Evolutionary conservation across 2,797 vertebrate genomes (phyloP), one percentile per base, ranked within the genome.

Genomic region (Microctenopoma steveboyesi): DNA sequence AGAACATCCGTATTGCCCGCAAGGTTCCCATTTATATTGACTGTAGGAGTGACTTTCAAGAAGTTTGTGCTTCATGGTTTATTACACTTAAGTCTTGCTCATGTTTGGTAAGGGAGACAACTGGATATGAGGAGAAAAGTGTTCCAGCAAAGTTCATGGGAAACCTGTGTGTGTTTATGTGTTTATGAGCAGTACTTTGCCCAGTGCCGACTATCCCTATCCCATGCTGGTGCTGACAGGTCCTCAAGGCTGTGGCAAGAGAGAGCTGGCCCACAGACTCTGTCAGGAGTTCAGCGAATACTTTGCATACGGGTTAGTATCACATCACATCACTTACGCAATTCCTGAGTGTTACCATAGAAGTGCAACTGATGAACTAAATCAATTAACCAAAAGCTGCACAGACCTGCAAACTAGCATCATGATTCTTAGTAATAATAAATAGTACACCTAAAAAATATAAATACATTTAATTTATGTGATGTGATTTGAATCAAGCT

Each of bases 201-300:
- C 94, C 0, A 89, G 74, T 57, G 56, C 92, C 4, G 95, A 95
- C 3, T 82, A 92, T 13, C 94, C 95, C 0, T 99, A 98, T 65
- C 96, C 97, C 7, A 94, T 99, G 95, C 71, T 99, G 91, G 93
- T 98, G 9, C 81, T 99, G 35, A 92, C 89, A 0, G 97, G 98
- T 0, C 97, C 97, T 1, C 85, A 94, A 70, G 95, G 93, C 16
- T 95, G 95, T 49, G 96, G 97, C 7, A 98, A 96, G 73, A 93
- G 96, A 53, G 94, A 97, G 64, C 90, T 98, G 9, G 86, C 93
- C 5, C 95, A 97, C 78, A 94, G 91, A 54, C 93, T 98, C 83
- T 98, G 96, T 88, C 92, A 92, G 15, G 91, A 97, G 28, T 95
- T 97, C 79, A 92, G 69, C 37, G 90, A 95, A 54, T 95, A 93